A percentile compares a stretch with the other conserved stretches of the same genome.
Conservation (phyloP, 2,113 vertebrate species). For the Rhipidura dahli region DNA sequence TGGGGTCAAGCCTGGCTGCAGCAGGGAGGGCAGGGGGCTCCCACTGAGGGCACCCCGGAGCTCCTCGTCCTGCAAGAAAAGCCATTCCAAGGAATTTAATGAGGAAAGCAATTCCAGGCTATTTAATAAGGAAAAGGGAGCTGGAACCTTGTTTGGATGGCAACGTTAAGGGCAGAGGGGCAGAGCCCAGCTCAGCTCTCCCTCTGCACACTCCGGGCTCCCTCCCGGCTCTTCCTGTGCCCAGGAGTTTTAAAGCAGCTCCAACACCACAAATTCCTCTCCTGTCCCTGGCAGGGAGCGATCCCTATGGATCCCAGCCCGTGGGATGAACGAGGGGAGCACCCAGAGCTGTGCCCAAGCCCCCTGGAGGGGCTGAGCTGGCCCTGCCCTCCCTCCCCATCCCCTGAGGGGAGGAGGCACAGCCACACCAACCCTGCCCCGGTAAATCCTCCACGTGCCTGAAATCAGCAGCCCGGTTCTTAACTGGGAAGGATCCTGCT, state of each 20-base stretch:
- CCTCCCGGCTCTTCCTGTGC: accelerated
- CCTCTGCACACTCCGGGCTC: accelerated
- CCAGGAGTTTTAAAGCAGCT: not conserved
- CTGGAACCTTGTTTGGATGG: not conserved
- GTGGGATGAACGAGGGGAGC: accelerated
- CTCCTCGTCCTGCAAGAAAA: not conserved
- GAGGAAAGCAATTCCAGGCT: not conserved
- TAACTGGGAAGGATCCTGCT: not conserved
- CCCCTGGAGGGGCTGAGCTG: not conserved
- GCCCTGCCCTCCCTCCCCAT: not conserved
- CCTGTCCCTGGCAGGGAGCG: accelerated
- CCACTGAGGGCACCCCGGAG: not conserved
- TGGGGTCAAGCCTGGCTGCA: not conserved
- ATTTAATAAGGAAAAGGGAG: not conserved
- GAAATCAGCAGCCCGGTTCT: not conserved
- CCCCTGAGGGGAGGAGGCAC: not conserved
- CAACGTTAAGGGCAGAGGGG: not conserved
- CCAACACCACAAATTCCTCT: not conserved
- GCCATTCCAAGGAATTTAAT: not conserved
- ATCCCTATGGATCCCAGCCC: not conserved
- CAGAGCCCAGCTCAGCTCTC: not conserved
- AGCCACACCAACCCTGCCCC: not conserved
- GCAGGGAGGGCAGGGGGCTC: not conserved
- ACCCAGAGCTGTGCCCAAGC: not conserved
- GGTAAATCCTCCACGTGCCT: not conserved